Evolutionary conservation across 2,113 vertebrate genomes (phyloP), one percentile per base, ranked within the genome.

Genomic region (Platichthys flesus): DNA sequence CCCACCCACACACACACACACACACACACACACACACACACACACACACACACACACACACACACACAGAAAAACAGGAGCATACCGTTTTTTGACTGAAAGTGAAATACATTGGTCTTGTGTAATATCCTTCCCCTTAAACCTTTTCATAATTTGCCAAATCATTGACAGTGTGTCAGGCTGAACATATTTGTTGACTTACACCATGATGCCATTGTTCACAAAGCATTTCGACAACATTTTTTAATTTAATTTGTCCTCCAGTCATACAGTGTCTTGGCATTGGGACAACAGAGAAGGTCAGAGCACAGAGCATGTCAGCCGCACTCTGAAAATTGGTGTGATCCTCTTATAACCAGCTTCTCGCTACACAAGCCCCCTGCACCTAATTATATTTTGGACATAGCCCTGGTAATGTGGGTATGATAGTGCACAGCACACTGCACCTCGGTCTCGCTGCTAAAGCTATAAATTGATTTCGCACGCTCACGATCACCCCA

Each of bases 381-480:
- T 64, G 58, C 65, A 58, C 40, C 49, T 76, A 59, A 78, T 70
- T 62, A 74, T 56, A 68, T 79, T 81, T 75, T 55, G n/a, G 51
- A 81, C 58, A 69, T 61, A 35, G 37, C 54, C 60, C 24, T 3
- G n/a, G 55, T 81, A 76, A 82, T 81, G 40, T 56, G 62, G 40
- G 68, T 65, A 75, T 51, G 68, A 57, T 51, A 76, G 45, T 54
- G 77, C 35, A 45, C 58, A 60, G 56, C 78, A 74, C 57, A 72
- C 55, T 23, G n/a, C 62, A 58, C 51, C 51, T 45, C 1, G 57
- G 60, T 31, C 52, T 60, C 45, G 69, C 54, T 42, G 55, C 69
- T 10, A 21, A 37, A 51, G 75, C 65, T 74, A 57, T 81, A 66
- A 89, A 85, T 70, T 84, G 59, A 89, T 78, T 78, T 9, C 76